A percentile compares a stretch with the other conserved stretches of the same genome.
Conservation (phyloP, 1,140 invertebrate species). For the Diorhabda elongata region DNA sequence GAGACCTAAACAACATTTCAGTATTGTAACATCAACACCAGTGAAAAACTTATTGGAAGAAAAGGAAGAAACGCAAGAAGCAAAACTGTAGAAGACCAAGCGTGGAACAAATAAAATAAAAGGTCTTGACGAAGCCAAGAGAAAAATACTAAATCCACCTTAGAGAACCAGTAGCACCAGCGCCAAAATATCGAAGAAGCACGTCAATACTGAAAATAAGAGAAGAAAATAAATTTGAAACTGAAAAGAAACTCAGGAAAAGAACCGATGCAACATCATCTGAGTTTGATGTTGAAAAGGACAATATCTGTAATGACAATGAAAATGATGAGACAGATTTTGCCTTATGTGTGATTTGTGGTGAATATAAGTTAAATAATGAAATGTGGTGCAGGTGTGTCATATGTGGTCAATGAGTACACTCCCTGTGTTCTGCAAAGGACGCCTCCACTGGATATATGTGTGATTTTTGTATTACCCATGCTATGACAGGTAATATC, state of each 20-base stretch:
- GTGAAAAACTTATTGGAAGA: constrained; percentile 4
- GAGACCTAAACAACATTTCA: neutral
- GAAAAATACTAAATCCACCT: constrained; percentile 6
- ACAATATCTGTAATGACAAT: too few relatives aligned
- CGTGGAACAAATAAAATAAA: constrained; percentile 6
- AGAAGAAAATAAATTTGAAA: neutral
- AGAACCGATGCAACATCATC: neutral
- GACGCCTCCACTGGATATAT: too few relatives aligned
- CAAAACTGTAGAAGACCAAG: constrained; percentile 7
- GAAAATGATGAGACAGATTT: neutral
- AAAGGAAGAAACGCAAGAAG: constrained; percentile 8
- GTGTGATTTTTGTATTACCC: too few relatives aligned
- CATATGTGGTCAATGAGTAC: too few relatives aligned
- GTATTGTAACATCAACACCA: neutral
- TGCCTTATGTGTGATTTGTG: constrained; percentile 4
- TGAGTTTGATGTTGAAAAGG: too few relatives aligned
- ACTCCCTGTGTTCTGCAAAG: too few relatives aligned
- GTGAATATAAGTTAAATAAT: too few relatives aligned
- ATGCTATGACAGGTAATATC: constrained; percentile 46
- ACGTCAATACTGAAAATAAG: neutral
- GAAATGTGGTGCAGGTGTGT: too few relatives aligned
- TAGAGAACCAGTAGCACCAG: neutral
- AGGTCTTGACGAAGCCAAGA: neutral
- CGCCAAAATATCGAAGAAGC: neutral
- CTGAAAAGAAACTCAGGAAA: neutral